These are phyloP conservation scores for Eueides isabella DNA, from an alignment of 1,140 invertebrate species.

Conservation along the genomic window DNA sequence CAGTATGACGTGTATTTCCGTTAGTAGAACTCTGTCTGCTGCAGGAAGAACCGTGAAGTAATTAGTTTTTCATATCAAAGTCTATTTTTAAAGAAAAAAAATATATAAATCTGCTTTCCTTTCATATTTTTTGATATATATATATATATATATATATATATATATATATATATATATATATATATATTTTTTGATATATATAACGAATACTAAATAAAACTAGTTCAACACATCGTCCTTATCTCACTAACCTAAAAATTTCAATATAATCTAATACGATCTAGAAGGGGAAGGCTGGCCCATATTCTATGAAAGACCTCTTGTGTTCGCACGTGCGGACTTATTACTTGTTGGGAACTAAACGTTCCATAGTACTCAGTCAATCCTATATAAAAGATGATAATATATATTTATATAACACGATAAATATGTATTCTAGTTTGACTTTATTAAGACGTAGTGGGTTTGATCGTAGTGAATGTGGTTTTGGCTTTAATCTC, in stretches of 20 bases:
- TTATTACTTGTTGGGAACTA: slow-evolving; percentile 35
- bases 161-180: too few relatives aligned
- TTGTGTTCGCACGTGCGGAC: slow-evolving; percentile 52
- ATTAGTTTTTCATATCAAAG: too few relatives aligned
- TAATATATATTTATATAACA: not conserved
- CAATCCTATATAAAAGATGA: not conserved
- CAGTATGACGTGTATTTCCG: too few relatives aligned
- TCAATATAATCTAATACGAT: slow-evolving; percentile 40
- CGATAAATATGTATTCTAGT: not conserved
- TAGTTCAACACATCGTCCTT: slow-evolving; percentile 26
- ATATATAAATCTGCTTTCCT: too few relatives aligned
- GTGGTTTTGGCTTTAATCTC: too few relatives aligned
- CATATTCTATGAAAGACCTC: slow-evolving; percentile 65
- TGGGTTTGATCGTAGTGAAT: too few relatives aligned
- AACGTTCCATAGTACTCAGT: not conserved
- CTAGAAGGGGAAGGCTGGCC: slow-evolving; percentile 59
- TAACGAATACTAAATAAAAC: not conserved
- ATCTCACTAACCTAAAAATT: slow-evolving; percentile 48
- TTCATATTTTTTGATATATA: not conserved
- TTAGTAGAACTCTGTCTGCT: too few relatives aligned
- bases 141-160: too few relatives aligned
- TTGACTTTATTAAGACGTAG: not conserved
- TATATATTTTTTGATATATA: not conserved
- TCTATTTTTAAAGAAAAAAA: too few relatives aligned
- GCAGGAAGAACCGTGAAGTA: too few relatives aligned